A percentile compares a stretch with the other conserved stretches of the same genome.
phyloP scores from a whole-genome alignment of 2,797 vertebrate genomes.

The Crenuchus spilurus region DNA sequence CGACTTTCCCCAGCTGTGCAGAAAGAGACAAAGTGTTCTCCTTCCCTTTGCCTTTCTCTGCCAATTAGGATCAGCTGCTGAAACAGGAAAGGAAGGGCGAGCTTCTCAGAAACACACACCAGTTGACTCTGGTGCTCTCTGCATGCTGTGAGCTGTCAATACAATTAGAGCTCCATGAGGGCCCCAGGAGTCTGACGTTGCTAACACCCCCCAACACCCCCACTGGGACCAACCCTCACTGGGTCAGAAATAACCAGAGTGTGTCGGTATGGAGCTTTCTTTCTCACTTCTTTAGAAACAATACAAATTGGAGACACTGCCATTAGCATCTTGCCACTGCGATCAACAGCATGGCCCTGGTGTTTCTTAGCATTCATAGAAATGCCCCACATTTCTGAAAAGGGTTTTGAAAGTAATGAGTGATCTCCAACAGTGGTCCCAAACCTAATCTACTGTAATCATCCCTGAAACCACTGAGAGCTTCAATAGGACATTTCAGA shows the following conservation, averaged over 20 bases:
- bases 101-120: slow-evolving; percentile 54
- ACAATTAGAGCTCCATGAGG: slow-evolving; percentile 37
- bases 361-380: neutral
- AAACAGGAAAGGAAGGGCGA: neutral
- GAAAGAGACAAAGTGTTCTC: slow-evolving; percentile 24
- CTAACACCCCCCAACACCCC: slow-evolving; percentile 9
- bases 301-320: neutral
- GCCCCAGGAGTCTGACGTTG: slow-evolving; percentile 12
- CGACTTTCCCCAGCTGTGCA: slow-evolving; percentile 20
- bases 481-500: neutral
- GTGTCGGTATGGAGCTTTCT: neutral
- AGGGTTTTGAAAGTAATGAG: neutral
- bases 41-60: slow-evolving; percentile 51
- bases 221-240: slow-evolving; percentile 6
- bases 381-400: neutral
- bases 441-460: neutral
- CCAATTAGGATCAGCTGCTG: slow-evolving; percentile 41
- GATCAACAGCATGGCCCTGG: neutral
- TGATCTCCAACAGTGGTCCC: neutral
- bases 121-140: slow-evolving; percentile 70
- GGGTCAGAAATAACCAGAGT: slow-evolving; percentile 32
- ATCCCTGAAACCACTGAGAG: neutral
- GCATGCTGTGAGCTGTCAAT: slow-evolving; percentile 72
- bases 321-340: neutral
- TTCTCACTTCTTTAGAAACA: neutral